These are phyloP conservation scores for Anoncus sp. DNA, from an alignment of 2,888 invertebrate species.

Conservation along the genomic window DNA sequence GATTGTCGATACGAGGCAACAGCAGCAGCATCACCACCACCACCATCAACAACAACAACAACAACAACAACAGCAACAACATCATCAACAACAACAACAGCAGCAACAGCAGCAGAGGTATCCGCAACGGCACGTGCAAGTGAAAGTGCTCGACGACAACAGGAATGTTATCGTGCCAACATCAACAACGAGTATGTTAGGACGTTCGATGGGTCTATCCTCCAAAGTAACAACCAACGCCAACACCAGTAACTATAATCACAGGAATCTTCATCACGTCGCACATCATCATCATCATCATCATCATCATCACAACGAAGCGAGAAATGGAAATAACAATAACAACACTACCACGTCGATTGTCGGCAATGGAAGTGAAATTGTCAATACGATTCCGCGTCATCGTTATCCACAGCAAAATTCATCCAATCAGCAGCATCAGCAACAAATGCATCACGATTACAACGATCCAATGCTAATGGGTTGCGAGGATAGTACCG, in stretches of 20 bases:
- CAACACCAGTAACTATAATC: conserved; percentile 59
- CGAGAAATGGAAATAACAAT: conserved; percentile 59
- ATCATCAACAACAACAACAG: conserved; percentile 59
- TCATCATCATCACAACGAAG: conserved; percentile 62
- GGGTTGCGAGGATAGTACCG: conserved; percentile 71
- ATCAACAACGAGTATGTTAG: conserved; percentile 58
- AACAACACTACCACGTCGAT: conserved; percentile 49
- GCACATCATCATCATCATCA: conserved; percentile 63
- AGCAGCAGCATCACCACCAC: conserved; percentile 81
- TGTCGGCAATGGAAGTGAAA: conserved; percentile 50
- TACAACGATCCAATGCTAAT: conserved; percentile 52
- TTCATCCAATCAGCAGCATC: conserved; percentile 39
- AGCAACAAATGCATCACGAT: conserved; percentile 50
- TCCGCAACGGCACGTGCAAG: conserved; percentile 82
- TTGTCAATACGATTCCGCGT: conserved; percentile 42
- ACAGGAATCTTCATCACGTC: conserved; percentile 62
- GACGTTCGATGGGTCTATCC: conserved; percentile 61
- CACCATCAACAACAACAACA: conserved; percentile 68
- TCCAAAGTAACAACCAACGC: conserved; percentile 57
- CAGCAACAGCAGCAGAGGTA: conserved; percentile 75
- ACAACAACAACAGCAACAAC: conserved; percentile 72
- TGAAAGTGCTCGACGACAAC: conserved; percentile 84
- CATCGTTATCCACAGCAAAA: conserved; percentile 59
- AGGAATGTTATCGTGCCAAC: conserved; percentile 77
- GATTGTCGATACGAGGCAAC: conserved; percentile 84